Evolutionary conservation across 2,797 vertebrate genomes (phyloP), one percentile per base, ranked within the genome.

Genomic region (Myotis vivesi): DNA sequence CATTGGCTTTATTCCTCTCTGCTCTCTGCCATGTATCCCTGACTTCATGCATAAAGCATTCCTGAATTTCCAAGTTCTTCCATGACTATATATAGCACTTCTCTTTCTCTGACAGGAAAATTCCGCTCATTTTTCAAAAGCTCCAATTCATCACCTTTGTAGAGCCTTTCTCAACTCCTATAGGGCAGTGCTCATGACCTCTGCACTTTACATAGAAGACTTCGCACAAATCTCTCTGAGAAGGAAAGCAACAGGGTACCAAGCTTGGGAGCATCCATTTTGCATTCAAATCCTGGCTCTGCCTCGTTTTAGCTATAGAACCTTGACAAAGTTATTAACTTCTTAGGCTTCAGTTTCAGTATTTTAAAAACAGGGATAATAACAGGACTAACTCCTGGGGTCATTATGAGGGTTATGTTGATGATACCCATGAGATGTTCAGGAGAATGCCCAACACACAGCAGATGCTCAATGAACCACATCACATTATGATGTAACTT

Each of bases 91-190:
- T 41, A 81, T 0, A 79, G 10, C 49, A 64, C 86, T 69, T 28
- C 22, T 91, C 22, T 12, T 89, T 59, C 30, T 85, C 44, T 25
- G 53, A 77, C 75, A 62, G 75, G 28, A 33, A 80, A 59, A 84
- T 91, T 92, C 41, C 68, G 33, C 13, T 90, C 23, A 62, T 69
- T 96, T 94, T 93, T 90, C 53, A 76, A 95, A 91, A 89, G 66
- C 80, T 89, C 36, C 77, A 75, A 82, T 38, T 46, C 9, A 23
- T 83, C 79, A 59, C 66, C 81, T 53, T 68, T 76, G 2, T 30
- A 69, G 3, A 80, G 66, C 4, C 3, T 83, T 92, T 89, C 62
- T 83, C 51, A 69, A 12, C 8, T 94, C 71, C 68, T 87, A 3
- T 13, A 90, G 57, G 41, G 12, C 15, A 36, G 25, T 20, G 7